Evolutionary conservation across 1,140 invertebrate species (phyloP), one percentile per base, ranked within the genome.

Genomic region (Melanaphis sacchari): DNA sequence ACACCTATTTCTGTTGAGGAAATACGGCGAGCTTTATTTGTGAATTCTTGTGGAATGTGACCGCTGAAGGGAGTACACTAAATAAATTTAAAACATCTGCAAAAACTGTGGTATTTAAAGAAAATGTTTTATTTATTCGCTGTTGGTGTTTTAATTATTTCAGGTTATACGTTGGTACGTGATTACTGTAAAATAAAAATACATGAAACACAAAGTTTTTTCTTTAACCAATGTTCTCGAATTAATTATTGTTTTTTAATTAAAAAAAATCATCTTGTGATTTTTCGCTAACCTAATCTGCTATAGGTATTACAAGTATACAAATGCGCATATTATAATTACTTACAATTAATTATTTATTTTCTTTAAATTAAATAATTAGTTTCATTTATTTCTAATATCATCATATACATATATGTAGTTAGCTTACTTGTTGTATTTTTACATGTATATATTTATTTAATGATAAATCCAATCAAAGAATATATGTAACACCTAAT

Each of bases 71-170:
- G 59, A 3, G 59, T 76, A n/a, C 31, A 76, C 59, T 76, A 76
- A 76, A 76, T n/a, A 76, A 76, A 76, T 76, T 76, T 76, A 76
- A 76, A 76, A 76, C 59, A n/a, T 76, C 59, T 76, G n/a, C 15
- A 1, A 76, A 76, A 76, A 76, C 59, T 76, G 59, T 76, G 59
- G 59, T 76, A n/a, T 76, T n/a, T n/a, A 15, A 15, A n/a, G 31
- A n/a, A 76, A 76, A 76, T 76, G 59, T 76, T 76, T 76, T 76
- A 76, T 76, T 76, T 76, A 76, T 76, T 76, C 59, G 31, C 5
- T 22, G 59, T 76, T 76, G n/a, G 59, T 76, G 59, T 76, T 76
- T 76, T 76, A 76, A 76, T 76, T 76, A 76, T 76, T 76, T 76
- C 59, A 76, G 59, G 59, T 18, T 21, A 6, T 76, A n/a, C 31